Base-by-base conservation (phyloP, 2,888 invertebrate genomes). In the Xestia rhomboidea region DNA sequence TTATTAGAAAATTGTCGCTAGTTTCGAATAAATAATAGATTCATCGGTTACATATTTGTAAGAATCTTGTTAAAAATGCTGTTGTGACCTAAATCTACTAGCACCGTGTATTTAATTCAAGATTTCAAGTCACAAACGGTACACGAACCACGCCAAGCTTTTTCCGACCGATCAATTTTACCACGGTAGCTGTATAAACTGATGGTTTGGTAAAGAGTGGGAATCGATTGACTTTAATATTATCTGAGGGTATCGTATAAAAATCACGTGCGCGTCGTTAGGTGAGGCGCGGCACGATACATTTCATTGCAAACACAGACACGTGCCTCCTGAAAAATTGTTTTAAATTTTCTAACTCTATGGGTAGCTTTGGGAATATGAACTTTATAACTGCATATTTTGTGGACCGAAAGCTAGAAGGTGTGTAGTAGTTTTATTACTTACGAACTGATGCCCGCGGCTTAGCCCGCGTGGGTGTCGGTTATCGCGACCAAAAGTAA, bases 271-370 rank as follows among this genome's bases (percentile, higher is more conserved):
- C 87, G 62, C 68, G 89, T 87, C 90, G 90, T 93, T 91, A 90
- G 77, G 81, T 76, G 75, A 83, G 76, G 74, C 78, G 73, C 73
- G 67, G 49, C 78, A 80, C 79, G 80, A 81, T 87, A 90, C 81
- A 82, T 89, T 92, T 89, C 90, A 90, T 90, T 89, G 87, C 88
- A 90, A 91, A 92, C 89, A 92, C 92, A 92, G 93, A 91, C 92
- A 93, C 92, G 93, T 90, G 90, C 87, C 85, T 85, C 79, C 81
- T 89, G 90, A 91, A 90, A 93, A 93, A 93, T 93, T 93, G 91
- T 92, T 94, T 94, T 88, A 92, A 93, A 93, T 91, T 90, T 79
- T 86, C 85, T 84, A 81, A 82, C 87, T 77, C 82, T 82, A 72
- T 75, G 64, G 41, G 15, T 60, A 62, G 60, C 63, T 34, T 34